Conservation (phyloP, 2,888 invertebrate species). For the Holacanthella duospinosa region DNA sequence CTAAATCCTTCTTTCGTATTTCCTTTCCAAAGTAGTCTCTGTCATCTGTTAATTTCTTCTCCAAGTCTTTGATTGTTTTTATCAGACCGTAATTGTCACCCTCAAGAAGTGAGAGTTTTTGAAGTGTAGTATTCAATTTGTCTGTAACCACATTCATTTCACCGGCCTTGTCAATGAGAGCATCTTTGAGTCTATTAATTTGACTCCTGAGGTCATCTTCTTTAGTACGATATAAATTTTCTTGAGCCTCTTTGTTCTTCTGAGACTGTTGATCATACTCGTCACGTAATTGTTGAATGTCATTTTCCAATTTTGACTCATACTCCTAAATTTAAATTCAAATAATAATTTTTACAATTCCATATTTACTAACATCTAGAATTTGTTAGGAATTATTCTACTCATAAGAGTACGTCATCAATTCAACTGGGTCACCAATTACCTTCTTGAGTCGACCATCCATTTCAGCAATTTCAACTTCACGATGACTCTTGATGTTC, state of each 20-base stretch:
- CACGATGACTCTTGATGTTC: slow-evolving; percentile 27
- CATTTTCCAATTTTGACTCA: slow-evolving; percentile 27
- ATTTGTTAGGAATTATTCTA: too few relatives aligned
- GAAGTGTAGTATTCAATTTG: slow-evolving; percentile 23
- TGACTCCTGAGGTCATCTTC: slow-evolving; percentile 25
- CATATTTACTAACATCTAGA: background rate
- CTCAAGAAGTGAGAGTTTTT: slow-evolving; percentile 25
- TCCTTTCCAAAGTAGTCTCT: slow-evolving; percentile 13
- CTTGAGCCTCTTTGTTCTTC: slow-evolving; percentile 28
- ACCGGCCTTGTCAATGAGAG: slow-evolving; percentile 18
- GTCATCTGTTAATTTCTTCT: slow-evolving; percentile 26
- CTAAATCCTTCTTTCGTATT: slow-evolving; percentile 10
- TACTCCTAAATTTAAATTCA: slow-evolving; percentile 19
- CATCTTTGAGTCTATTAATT: slow-evolving; percentile 27
- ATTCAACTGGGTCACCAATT: too few relatives aligned
- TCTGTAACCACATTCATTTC: slow-evolving; percentile 17
- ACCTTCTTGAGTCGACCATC: slow-evolving; percentile 31
- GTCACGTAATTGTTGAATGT: slow-evolving; percentile 23
- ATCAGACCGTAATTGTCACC: slow-evolving; percentile 26
- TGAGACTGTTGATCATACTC: slow-evolving; percentile 28
- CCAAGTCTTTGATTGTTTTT: slow-evolving; percentile 29
- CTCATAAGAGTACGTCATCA: too few relatives aligned
- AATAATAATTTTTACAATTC: background rate
- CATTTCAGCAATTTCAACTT: slow-evolving; percentile 31
- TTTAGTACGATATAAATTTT: slow-evolving; percentile 21